These are phyloP conservation scores for Megalops cyprinoides DNA, from an alignment of 2,797 vertebrate genomes.

Conservation along the genomic window DNA sequence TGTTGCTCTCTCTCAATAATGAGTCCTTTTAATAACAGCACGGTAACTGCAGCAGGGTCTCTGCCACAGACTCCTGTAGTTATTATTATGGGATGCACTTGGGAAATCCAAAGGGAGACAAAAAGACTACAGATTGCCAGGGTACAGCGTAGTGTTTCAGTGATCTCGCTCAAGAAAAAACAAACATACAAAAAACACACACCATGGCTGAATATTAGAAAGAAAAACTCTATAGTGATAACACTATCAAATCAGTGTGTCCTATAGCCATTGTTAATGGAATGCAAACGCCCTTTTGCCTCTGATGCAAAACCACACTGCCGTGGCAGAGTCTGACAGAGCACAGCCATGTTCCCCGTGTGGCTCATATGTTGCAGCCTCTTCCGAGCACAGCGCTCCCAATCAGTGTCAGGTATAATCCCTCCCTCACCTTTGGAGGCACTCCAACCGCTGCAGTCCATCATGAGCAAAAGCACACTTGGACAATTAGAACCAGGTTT, in stretches of 20 bases:
- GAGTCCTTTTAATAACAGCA: constrained; percentile 30
- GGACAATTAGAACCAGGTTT: not conserved
- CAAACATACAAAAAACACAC: not conserved
- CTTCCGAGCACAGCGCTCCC: not conserved
- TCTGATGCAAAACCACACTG: not conserved
- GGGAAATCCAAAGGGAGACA: not conserved
- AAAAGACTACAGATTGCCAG: constrained; percentile 21
- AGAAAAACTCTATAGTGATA: not conserved
- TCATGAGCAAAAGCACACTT: not conserved
- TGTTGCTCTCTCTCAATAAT: constrained; percentile 26
- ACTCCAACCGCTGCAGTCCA: not conserved
- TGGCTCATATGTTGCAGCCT: not conserved
- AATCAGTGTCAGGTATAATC: not conserved
- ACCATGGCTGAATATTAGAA: not conserved
- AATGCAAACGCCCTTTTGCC: not conserved
- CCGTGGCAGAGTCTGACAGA: not conserved
- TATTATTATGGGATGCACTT: constrained; percentile 32
- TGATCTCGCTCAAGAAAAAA: not conserved
- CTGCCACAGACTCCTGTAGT: constrained; percentile 16
- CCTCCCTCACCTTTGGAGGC: not conserved
- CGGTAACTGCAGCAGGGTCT: not conserved
- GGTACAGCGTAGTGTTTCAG: not conserved
- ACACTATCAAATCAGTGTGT: not conserved
- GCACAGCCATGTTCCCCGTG: not conserved
- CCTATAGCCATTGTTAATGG: not conserved